Evolutionary conservation across 2,113 vertebrate species (phyloP).

Genomic region (Megatriorchis doriae): DNA sequence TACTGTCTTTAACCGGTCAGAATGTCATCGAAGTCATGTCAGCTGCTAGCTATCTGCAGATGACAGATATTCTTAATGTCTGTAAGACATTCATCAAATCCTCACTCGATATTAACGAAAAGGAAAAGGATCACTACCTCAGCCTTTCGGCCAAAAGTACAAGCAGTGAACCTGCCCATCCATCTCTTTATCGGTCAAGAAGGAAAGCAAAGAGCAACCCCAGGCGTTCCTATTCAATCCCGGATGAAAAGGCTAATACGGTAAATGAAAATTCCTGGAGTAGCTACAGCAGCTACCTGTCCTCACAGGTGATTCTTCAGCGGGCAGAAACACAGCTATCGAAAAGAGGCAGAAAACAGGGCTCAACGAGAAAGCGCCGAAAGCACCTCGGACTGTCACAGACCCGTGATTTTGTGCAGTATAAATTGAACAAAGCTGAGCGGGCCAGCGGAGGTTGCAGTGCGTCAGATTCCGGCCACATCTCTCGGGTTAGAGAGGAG

Average conservation of each 20-base stretch:
- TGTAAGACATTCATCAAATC: slow-evolving; percentile 97
- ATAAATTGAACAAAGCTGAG: slow-evolving; percentile 19
- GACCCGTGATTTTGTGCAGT: not conserved
- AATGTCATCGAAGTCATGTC: slow-evolving; percentile 99
- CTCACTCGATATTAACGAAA: slow-evolving; percentile 87
- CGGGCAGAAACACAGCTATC: slow-evolving; percentile 2
- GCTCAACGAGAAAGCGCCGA: slow-evolving; percentile 31
- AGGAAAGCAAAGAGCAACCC: slow-evolving; percentile 71
- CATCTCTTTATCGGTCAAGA: slow-evolving; percentile 58
- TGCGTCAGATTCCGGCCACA: not conserved
- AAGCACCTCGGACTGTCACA: slow-evolving; percentile 62
- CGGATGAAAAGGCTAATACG: slow-evolving; percentile 36
- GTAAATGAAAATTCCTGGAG: slow-evolving; percentile 62
- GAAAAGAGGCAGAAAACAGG: slow-evolving; percentile 61
- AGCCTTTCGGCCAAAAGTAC: slow-evolving; percentile 80
- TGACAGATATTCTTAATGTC: slow-evolving; percentile 93
- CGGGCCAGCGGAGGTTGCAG: not conserved
- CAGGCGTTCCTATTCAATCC: slow-evolving; percentile 4
- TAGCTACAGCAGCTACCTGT: slow-evolving; percentile 55
- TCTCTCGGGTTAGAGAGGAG: slow-evolving; percentile 1
- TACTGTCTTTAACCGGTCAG: slow-evolving; percentile 85
- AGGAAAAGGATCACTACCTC: slow-evolving; percentile 84
- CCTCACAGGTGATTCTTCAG: slow-evolving; percentile 35
- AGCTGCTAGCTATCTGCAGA: slow-evolving; percentile 95
- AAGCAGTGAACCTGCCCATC: slow-evolving; percentile 43